Conservation (phyloP, 2,888 invertebrate species). For the Sminthurides aquaticus region DNA sequence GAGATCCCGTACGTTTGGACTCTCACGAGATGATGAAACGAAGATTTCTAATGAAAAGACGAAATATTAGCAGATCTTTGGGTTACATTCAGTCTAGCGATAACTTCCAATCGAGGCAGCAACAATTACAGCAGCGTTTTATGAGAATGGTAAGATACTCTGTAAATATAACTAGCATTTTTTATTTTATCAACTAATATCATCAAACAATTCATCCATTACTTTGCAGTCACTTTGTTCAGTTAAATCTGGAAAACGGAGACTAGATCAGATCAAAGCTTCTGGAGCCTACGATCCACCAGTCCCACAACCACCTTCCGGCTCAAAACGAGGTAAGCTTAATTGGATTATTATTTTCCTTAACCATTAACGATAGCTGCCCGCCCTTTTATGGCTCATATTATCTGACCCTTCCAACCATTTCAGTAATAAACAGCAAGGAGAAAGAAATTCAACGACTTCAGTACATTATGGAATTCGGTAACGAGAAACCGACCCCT, state of each 20-base stretch:
- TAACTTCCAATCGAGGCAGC: neutral
- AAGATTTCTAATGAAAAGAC: constrained; percentile 9
- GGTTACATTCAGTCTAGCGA: neutral
- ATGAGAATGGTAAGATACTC: neutral
- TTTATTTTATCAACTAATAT: no score
- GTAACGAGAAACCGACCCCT: constrained; percentile 24
- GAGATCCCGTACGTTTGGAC: constrained; percentile 25
- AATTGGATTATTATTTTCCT: no score
- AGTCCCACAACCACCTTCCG: neutral
- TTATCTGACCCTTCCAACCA: neutral
- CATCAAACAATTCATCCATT: no score
- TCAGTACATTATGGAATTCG: constrained; percentile 35
- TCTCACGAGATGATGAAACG: constrained; percentile 21
- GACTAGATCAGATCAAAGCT: constrained; percentile 27
- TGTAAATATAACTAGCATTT: neutral
- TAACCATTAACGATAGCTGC: no score
- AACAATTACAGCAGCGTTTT: neutral
- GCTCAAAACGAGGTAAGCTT: neutral
- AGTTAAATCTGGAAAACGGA: constrained; percentile 15
- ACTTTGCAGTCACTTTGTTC: constrained; percentile 3
- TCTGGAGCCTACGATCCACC: constrained; percentile 30
- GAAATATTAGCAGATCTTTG: constrained; percentile 6
- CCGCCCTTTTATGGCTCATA: no score
- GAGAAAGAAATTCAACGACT: constrained; percentile 32
- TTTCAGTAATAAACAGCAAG: constrained; percentile 19